Percentiles rank a stretch among this genome's conserved stretches.
phyloP scores from a whole-genome alignment of 1,140 invertebrate species.

The Drosophila leontia region DNA sequence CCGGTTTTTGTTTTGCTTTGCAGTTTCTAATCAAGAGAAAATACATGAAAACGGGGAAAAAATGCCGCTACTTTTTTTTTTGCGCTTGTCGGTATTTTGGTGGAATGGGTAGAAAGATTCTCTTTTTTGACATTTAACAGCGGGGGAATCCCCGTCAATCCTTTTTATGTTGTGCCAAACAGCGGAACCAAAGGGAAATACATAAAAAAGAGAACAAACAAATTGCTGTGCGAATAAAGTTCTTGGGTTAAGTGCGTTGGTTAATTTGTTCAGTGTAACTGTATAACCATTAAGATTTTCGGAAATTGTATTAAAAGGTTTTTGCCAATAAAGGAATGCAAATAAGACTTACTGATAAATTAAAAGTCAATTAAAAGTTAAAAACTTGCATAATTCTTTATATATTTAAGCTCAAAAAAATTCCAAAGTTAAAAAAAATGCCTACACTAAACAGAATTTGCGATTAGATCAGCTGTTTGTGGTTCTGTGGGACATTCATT shows the following conservation, averaged over 20 bases:
- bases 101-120: slow-evolving; percentile 29
- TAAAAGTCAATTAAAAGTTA: no score
- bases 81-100: slow-evolving; percentile 3
- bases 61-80: slow-evolving; percentile 52
- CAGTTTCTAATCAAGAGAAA: slow-evolving; percentile 82
- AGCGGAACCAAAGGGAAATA: slow-evolving; percentile 15
- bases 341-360: no score
- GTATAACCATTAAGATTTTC: no score
- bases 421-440: no score
- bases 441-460: neutral
- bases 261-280: no score
- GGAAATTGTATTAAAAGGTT: no score
- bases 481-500: slow-evolving; percentile 17
- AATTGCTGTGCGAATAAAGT: slow-evolving; percentile 7
- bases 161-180: slow-evolving; percentile 46
- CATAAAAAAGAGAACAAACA: neutral
- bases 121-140: slow-evolving; percentile 55
- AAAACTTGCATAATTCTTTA: no score
- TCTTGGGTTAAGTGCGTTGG: neutral
- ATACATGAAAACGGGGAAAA: slow-evolving; percentile 60
- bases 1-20: slow-evolving; percentile 82
- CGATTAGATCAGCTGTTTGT: slow-evolving; percentile 51
- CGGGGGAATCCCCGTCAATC: slow-evolving; percentile 31
- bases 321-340: no score
- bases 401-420: no score